These are phyloP conservation scores for Troides oblongomaculatus DNA, from an alignment of 2,888 invertebrate species.

Conservation along the genomic window DNA sequence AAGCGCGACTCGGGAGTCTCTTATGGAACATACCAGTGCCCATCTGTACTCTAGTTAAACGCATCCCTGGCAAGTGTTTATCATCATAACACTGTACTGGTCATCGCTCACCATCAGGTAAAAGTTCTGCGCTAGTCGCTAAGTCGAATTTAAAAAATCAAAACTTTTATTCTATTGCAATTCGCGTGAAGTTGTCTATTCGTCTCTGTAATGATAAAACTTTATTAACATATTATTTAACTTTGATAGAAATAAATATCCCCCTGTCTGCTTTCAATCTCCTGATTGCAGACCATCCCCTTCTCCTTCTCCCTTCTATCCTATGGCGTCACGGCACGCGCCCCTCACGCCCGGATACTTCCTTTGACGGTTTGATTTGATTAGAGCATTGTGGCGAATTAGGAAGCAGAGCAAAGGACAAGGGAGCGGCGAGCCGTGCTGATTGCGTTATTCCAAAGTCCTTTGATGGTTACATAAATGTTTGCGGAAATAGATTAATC, in stretches of 20 bases:
- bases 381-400: conserved; percentile 32
- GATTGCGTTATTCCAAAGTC: conserved; percentile 22
- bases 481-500: conserved; percentile 3
- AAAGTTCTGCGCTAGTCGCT: too few relatives aligned
- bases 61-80: too few relatives aligned
- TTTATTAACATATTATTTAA: not conserved
- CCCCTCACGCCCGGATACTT: conserved; percentile 28
- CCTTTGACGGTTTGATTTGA: conserved; percentile 31
- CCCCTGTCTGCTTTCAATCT: conserved; percentile 1
- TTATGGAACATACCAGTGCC: too few relatives aligned
- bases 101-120: too few relatives aligned
- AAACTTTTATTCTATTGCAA: too few relatives aligned
- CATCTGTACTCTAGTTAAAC: too few relatives aligned
- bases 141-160: too few relatives aligned
- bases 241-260: not conserved
- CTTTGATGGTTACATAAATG: conserved; percentile 16
- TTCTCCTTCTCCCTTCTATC: not conserved
- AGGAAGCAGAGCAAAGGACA: conserved; percentile 16
- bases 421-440: conserved; percentile 17
- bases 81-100: too few relatives aligned
- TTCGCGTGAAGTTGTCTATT: too few relatives aligned
- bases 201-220: too few relatives aligned
- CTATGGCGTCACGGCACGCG: conserved; percentile 27
- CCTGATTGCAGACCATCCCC: conserved; percentile 1
- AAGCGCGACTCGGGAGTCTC: too few relatives aligned